Evolutionary conservation across 2,888 invertebrate species (phyloP), one percentile per base, ranked within the genome.

Genomic region (Melangyna quadrimaculata): DNA sequence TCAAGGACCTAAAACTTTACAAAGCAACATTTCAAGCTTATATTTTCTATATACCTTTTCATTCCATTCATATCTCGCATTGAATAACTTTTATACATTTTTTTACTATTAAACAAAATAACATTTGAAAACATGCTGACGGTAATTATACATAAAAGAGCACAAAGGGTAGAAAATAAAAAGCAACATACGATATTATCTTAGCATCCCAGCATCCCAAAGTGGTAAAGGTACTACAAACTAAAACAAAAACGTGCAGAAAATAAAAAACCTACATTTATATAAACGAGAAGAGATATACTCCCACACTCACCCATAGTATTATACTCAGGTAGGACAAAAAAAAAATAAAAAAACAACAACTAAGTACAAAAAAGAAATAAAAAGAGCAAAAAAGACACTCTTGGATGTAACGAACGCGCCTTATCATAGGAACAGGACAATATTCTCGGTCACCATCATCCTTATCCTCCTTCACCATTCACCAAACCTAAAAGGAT

Each of bases 371-470:
- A 3, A 3, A 48, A 43, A 45, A 19, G 5, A 40, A 3, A 40
- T 6, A 32, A 43, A 75, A 79, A 69, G 67, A 79, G 67, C 79
- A 75, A 61, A 80, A n/a, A 71, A 71, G 55, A 74, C 51, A 67
- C 71, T 67, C 71, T 79, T 75, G 59, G 59, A 84, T 71, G 79
- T 84, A 84, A 80, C 75, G 75, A 84, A 84, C 74, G 79, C 74
- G 55, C 75, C 71, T 80, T 84, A 84, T 84, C 80, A 77, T 67
- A 80, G 71, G 67, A 79, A 75, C 59, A 80, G 80, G 75, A 79
- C 71, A 67, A 84, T 79, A 80, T 79, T 75, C 74, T 51, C 51
- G 74, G 51, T 53, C 48, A 48, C 59, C 55, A 22, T 10, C 14
- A 27, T 17, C 27, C 8, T 51, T 22, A 27, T 24, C 37, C n/a